Evolutionary conservation across 2,888 invertebrate species (phyloP).

Genomic region (Notodonta ziczac): DNA sequence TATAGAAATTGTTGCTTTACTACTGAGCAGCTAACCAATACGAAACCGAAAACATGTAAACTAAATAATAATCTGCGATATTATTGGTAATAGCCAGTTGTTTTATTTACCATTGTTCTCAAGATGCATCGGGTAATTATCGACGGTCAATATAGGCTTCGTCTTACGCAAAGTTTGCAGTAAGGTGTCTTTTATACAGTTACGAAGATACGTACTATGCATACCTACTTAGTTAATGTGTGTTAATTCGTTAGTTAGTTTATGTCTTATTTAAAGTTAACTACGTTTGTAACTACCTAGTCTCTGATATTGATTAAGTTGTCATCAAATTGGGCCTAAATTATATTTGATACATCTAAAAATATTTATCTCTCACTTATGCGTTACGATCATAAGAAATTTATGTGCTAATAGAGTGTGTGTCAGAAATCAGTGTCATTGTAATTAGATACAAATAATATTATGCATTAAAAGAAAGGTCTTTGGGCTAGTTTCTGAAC

Average conservation of each 20-base stretch:
- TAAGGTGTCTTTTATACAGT: constrained; percentile 29
- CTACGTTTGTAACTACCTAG: too few species aligned
- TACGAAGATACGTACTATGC: neutral
- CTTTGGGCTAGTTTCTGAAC: too few species aligned
- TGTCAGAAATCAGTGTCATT: too few species aligned
- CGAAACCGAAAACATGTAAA: constrained; percentile 2
- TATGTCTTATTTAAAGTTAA: too few species aligned
- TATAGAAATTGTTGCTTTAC: neutral
- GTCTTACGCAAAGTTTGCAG: constrained; percentile 31
- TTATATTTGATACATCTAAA: too few species aligned
- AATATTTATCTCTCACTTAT: too few species aligned
- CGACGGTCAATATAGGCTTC: constrained; percentile 26
- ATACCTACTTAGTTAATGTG: neutral
- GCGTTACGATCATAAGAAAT: too few species aligned
- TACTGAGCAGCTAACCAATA: constrained; percentile 8
- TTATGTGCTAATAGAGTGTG: too few species aligned
- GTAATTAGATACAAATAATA: too few species aligned
- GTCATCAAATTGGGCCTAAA: too few species aligned
- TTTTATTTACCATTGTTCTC: constrained; percentile 39
- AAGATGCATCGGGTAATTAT: constrained; percentile 28
- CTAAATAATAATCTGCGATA: neutral
- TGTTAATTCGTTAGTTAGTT: neutral
- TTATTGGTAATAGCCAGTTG: constrained; percentile 11
- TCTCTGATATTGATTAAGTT: too few species aligned
- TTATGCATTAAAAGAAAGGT: too few species aligned